Base-by-base conservation (phyloP, 2,888 invertebrate species). In the Melanostoma mellinum region DNA sequence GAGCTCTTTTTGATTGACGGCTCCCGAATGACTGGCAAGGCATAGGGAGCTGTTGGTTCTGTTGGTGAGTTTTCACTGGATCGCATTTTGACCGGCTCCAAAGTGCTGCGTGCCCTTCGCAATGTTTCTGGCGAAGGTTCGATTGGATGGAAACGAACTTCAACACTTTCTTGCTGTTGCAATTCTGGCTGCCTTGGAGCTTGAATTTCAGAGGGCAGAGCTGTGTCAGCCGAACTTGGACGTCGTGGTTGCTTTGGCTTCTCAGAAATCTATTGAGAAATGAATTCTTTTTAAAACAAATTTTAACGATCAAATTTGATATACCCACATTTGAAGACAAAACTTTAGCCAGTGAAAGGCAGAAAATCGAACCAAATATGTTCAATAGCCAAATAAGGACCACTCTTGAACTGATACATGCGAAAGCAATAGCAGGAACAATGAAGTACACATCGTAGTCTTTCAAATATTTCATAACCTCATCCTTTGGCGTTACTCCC, bases 331-430 rank as follows among this genome's bases (percentile, higher is more conserved):
- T 87, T 4, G 86, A 86, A 36, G 88, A 87, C 61, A 90, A 61
- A 3, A 87, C 87, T 55, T 79, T 85, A 0, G 89, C 87, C 40
- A 90, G 65, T 0, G 90, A 89, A 32, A 90, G 77, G 53, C 90
- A 89, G 82, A 90, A 90, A 32, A 87, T 86, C 9, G 87, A 85
- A n/a, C 90, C 91, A 48, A 90, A 87, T 4, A 93, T 86, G 79
- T 93, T 93, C n/a, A 93, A 71, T 6, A 92, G 33, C 88, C 93
- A 92, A 36, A 93, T 88, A 0, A 93, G 72, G 2, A 90, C 89
- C 50, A 92, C 90, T 33, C 93, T 91, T 0, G 92, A 91, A 86
- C 92, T 92, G 2, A 93, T 61, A 8, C 92, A 88, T 3, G 91
- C 91, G 91, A 93, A 92, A 6, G 92, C 85, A 88, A 93, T 91